Evolutionary conservation across 2,797 vertebrate species (phyloP).

Genomic region (Gobionotothen gibberifrons): DNA sequence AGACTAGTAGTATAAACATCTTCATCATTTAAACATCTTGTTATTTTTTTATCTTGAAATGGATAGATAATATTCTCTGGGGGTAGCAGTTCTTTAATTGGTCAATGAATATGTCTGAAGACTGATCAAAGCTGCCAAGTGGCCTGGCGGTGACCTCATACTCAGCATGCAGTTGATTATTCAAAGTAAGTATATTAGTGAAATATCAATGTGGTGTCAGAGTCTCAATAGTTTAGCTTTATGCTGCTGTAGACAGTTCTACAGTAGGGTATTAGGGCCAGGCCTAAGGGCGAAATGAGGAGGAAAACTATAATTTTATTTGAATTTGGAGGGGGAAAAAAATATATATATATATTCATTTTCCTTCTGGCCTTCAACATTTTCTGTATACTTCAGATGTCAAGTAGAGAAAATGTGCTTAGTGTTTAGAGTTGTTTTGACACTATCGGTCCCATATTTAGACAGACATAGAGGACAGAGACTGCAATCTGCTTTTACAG

Average conservation of each 20-base stretch:
- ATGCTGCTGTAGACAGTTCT: not conserved
- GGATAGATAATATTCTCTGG: not conserved
- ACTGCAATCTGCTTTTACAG: not conserved
- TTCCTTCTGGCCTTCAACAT: no score
- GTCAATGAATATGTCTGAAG: slow-evolving; percentile 13
- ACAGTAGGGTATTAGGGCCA: no score
- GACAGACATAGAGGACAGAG: not conserved
- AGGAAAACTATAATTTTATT: no score
- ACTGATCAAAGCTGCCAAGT: slow-evolving; percentile 39
- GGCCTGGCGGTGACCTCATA: not conserved
- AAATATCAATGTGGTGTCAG: not conserved
- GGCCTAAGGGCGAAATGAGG: no score
- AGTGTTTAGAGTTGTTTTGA: not conserved
- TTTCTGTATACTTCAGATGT: not conserved
- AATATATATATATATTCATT: no score
- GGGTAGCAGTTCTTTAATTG: slow-evolving; percentile 17
- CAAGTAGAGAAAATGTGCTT: not conserved
- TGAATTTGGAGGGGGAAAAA: no score
- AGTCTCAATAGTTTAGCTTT: not conserved
- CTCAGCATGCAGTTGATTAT: not conserved
- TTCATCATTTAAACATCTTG: slow-evolving; percentile 31
- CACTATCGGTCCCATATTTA: not conserved
- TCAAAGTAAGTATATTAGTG: not conserved
- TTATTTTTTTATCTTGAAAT: slow-evolving; percentile 12
- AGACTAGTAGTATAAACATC: not conserved